Conservation (phyloP, 2,888 invertebrate genomes). For the Cabera pusaria region DNA sequence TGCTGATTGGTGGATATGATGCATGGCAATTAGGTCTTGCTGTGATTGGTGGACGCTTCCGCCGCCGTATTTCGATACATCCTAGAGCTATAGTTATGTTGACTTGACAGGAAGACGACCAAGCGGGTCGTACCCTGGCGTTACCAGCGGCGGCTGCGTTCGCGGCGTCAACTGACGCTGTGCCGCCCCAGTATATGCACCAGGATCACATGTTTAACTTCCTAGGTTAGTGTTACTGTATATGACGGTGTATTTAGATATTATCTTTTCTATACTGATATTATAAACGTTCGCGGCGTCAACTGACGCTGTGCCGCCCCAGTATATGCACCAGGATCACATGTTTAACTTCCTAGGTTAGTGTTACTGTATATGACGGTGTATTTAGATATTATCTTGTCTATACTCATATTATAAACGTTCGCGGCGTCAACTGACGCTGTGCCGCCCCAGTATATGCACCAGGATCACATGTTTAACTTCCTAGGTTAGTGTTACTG, state of each 20-base stretch:
- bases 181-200: conserved; percentile 72
- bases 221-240: conserved; percentile 54
- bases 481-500: conserved; percentile 58
- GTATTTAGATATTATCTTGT: no score
- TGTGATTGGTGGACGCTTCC: no score
- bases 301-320: conserved; percentile 58
- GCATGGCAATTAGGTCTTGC: no score
- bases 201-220: conserved; percentile 75
- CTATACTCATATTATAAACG: no score
- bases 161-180: conserved; percentile 55
- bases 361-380: no score
- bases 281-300: conserved; percentile 69
- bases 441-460: conserved; percentile 71
- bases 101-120: no score
- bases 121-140: conserved; percentile 59
- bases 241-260: no score
- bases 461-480: conserved; percentile 74
- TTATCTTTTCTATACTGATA: no score
- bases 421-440: conserved; percentile 60
- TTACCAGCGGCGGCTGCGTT: conserved; percentile 70
- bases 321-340: conserved; percentile 74
- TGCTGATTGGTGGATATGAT: no score
- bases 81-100: no score
- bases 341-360: conserved; percentile 72
- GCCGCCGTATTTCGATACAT: no score